A percentile compares a stretch with the other conserved stretches of the same genome.
Conservation (phyloP, 1,140 invertebrate species). For the Sminthurinus signatus region DNA sequence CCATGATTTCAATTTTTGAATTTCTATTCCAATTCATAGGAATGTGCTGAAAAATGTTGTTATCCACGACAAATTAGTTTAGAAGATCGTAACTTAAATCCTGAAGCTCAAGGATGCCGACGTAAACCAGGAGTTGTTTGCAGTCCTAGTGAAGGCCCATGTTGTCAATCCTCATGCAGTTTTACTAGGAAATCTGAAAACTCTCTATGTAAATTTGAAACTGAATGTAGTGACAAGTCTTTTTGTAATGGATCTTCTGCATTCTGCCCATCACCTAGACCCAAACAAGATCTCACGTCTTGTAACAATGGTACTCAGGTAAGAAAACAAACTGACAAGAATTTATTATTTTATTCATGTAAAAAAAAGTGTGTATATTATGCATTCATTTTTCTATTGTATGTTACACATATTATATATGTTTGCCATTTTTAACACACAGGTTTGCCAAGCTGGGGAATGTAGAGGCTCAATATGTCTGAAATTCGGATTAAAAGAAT, state of each 20-base stretch:
- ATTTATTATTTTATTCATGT: too few relatives aligned
- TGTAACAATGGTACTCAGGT: constrained; percentile 75
- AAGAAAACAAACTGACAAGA: constrained; percentile 8
- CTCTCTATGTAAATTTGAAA: constrained; percentile 65
- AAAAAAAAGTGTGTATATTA: too few relatives aligned
- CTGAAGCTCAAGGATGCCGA: constrained; percentile 67
- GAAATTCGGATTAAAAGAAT: constrained; percentile 88
- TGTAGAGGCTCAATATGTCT: constrained; percentile 93
- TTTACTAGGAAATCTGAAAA: constrained; percentile 58
- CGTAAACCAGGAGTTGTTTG: constrained; percentile 52
- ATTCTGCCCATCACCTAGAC: constrained; percentile 72
- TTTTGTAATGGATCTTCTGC: constrained; percentile 77
- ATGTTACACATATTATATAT: background rate
- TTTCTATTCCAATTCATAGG: too few relatives aligned
- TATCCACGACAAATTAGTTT: constrained; percentile 73
- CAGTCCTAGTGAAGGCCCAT: constrained; percentile 94
- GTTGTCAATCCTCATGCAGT: constrained; percentile 75
- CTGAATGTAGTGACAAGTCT: constrained; percentile 79
- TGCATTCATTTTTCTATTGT: background rate
- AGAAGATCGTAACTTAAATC: constrained; percentile 61
- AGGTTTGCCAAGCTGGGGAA: constrained; percentile 87
- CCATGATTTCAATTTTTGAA: too few relatives aligned
- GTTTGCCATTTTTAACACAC: constrained; percentile 11
- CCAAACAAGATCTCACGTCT: constrained; percentile 71
- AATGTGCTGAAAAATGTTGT: constrained; percentile 91